A percentile compares a stretch with the other conserved stretches of the same genome.
Evolutionary conservation across 2,113 vertebrate genomes (phyloP).

Genomic region (Gavialis gangeticus): DNA sequence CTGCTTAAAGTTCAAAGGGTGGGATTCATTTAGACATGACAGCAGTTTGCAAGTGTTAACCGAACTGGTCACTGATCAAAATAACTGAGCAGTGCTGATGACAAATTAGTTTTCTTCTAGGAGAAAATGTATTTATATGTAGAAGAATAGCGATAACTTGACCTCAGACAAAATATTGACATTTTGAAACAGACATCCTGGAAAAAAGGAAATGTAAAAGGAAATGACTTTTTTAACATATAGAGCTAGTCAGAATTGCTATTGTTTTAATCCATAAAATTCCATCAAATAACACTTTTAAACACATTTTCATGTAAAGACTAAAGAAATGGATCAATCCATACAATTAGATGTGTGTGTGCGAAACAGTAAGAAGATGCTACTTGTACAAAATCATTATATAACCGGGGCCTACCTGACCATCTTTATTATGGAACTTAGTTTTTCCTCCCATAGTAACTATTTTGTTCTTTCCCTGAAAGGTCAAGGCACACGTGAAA

Average conservation of each 20-base stretch:
- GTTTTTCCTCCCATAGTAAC: neutral
- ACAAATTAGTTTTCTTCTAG: neutral
- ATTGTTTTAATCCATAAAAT: neutral
- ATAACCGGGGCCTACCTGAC: neutral
- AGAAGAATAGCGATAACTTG: neutral
- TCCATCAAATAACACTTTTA: neutral
- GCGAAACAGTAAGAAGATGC: neutral
- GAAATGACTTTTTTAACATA: neutral
- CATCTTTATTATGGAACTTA: neutral
- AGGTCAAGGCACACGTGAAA: neutral
- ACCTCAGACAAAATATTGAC: neutral
- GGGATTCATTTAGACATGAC: neutral
- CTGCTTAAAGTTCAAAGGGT: neutral
- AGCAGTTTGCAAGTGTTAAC: neutral
- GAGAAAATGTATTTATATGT: neutral
- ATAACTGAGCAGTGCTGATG: neutral
- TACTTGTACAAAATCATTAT: neutral
- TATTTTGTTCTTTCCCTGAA: neutral
- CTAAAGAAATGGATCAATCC: neutral
- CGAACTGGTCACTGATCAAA: neutral
- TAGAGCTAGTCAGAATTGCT: neutral
- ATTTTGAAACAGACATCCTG: neutral
- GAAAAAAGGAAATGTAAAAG: neutral
- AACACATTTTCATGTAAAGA: neutral
- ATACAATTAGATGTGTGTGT: neutral